Base-by-base conservation (phyloP, 2,113 vertebrate species). In the Glaucidium brasilianum region DNA sequence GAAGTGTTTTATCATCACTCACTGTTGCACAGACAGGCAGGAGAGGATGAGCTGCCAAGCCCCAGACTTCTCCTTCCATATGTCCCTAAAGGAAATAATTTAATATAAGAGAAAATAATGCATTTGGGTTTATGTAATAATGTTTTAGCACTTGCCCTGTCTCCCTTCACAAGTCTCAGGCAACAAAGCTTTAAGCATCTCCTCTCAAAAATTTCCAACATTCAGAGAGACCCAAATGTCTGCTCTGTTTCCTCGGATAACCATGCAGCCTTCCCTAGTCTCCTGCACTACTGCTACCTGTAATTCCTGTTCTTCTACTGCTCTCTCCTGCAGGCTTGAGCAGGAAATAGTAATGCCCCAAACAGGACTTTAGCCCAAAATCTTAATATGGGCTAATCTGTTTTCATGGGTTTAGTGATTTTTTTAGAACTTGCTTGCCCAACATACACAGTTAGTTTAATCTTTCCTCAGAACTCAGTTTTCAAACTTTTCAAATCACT, bases 1-100 rank as follows among this genome's bases (percentile, higher is more conserved):
- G 98, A 49, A 99, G 98, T 0, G 99, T 99, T 97, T 98, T 99
- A 95, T 99, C 99, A 3, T 99, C 99, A 9, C 99, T 99, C 88
- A 99, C 99, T 1, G 99, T 99, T 66, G 99, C 99, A 27, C 99
- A 99, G 94, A 99, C 98, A 27, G 99, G 99, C 95, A 99, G 98
- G 41, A 99, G 98, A 15, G 99, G 99, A 58, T 99, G 99, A 56
- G 99, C 98, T 5, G 99, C 99, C 94, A 99, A 90, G 39, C 99
- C 99, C 99, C 99, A 99, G 27, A 99, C 99, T 91, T 99, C 99
- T 32, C 99, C 99, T 92, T 99, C 99, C 99, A 99, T 99, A 88
- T 99, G 99, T 66, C 99, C 99, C 99, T 99, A 78, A 64, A 77
- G 86, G 72, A 86, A 83, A 82, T 9, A 3, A 73, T 60, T n/a